phyloP scores from a whole-genome alignment of 2,888 invertebrate species.

The Megastigmus dorsalis region DNA sequence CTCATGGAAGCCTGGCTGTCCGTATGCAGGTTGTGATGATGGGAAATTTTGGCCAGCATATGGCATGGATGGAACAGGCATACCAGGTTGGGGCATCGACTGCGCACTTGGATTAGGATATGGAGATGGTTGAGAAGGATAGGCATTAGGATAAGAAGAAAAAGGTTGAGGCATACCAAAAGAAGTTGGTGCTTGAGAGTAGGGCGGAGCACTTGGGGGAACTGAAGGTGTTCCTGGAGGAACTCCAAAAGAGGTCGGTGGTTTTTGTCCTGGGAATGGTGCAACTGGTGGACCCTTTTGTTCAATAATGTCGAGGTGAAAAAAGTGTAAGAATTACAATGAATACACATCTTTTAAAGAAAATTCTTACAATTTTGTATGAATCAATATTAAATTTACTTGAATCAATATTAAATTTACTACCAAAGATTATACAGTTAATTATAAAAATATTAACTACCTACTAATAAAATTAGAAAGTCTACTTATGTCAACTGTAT shows the following conservation, averaged over 20 bases:
- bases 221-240: slow-evolving; percentile 70
- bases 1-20: slow-evolving; percentile 34
- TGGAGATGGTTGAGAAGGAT: slow-evolving; percentile 50
- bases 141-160: slow-evolving; percentile 56
- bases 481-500: too few relatives aligned
- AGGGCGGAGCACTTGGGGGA: slow-evolving; percentile 64
- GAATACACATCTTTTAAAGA: too few relatives aligned
- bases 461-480: too few relatives aligned
- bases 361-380: too few relatives aligned
- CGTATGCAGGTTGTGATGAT: slow-evolving; percentile 48
- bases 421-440: too few relatives aligned
- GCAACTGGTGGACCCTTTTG: slow-evolving; percentile 68
- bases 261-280: slow-evolving; percentile 66
- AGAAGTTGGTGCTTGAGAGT: slow-evolving; percentile 60
- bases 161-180: slow-evolving; percentile 70
- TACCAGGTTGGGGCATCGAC: slow-evolving; percentile 41
- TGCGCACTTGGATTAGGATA: slow-evolving; percentile 50
- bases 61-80: slow-evolving; percentile 42
- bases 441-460: too few relatives aligned
- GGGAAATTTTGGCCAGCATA: slow-evolving; percentile 49
- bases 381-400: too few relatives aligned
- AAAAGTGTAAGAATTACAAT: slow-evolving; percentile 36
- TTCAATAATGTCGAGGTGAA: slow-evolving; percentile 45
- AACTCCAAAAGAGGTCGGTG: slow-evolving; percentile 69
- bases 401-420: too few relatives aligned